phyloP scores from a whole-genome alignment of 2,797 vertebrate species.

The Mionectes olivaceus region DNA sequence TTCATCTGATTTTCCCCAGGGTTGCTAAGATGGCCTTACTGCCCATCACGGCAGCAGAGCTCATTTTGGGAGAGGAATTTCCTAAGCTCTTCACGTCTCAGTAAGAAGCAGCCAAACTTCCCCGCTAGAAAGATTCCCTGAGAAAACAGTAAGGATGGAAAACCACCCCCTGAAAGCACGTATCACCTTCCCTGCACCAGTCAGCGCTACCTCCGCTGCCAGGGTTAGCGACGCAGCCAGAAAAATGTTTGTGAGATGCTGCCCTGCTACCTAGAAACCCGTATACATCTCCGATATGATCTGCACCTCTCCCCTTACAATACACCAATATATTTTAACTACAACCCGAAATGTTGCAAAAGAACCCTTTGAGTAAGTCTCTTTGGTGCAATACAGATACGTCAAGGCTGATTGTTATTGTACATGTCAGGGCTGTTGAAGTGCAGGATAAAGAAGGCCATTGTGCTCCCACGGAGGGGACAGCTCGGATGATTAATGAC shows the following conservation, averaged over 20 bases:
- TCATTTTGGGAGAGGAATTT: not conserved
- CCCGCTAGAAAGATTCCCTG: not conserved
- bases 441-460: slow-evolving; percentile 71
- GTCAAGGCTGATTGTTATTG: slow-evolving; percentile 74
- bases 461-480: slow-evolving; percentile 71
- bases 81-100: not conserved
- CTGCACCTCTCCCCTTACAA: slow-evolving; percentile 23
- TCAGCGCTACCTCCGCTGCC: not conserved
- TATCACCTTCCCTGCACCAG: slow-evolving; percentile 2
- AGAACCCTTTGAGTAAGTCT: slow-evolving; percentile 56
- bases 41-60: not conserved
- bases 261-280: slow-evolving; percentile 23
- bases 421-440: slow-evolving; percentile 71
- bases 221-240: rapidly evolving
- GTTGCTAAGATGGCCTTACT: not conserved
- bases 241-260: slow-evolving; percentile 36
- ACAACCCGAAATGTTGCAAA: slow-evolving; percentile 26
- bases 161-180: not conserved
- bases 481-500: slow-evolving; percentile 75
- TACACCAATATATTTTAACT: slow-evolving; percentile 54
- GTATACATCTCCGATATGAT: slow-evolving; percentile 9
- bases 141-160: slow-evolving; percentile 2
- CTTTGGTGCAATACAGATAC: slow-evolving; percentile 53
- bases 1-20: not conserved
- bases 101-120: not conserved